These are phyloP conservation scores for Craterocephalus amniculus DNA, from an alignment of 2,797 vertebrate species.

Conservation along the genomic window DNA sequence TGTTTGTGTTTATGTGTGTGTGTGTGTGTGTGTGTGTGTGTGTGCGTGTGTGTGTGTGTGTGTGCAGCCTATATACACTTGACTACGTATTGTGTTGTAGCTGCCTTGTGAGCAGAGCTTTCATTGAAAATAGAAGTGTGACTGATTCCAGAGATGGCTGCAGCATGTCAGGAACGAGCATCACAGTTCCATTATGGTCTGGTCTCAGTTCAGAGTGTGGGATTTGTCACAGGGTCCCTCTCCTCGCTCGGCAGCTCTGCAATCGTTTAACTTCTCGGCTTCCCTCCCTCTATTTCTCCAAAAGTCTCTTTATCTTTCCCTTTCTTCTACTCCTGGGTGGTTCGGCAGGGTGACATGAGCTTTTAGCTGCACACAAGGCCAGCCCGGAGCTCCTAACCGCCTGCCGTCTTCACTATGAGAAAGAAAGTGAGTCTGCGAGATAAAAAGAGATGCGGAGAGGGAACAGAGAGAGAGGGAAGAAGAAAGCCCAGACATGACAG, in stretches of 20 bases:
- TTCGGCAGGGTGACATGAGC: conserved; percentile 74
- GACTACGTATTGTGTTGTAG: conserved; percentile 47
- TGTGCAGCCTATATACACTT: conserved; percentile 1
- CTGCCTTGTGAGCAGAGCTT: conserved; percentile 35
- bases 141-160: conserved; percentile 68
- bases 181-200: conserved; percentile 69
- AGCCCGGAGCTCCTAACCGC: conserved; percentile 56
- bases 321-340: conserved; percentile 82
- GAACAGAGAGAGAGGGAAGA: conserved; percentile 34
- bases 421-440: conserved; percentile 43
- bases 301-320: conserved; percentile 74
- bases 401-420: conserved; percentile 55
- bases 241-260: conserved; percentile 65
- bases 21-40: conserved; percentile 3
- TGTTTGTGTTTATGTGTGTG: background rate
- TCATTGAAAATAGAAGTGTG: conserved; percentile 62
- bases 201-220: conserved; percentile 71
- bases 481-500: conserved; percentile 55
- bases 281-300: conserved; percentile 59
- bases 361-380: conserved; percentile 68
- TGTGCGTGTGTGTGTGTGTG: background rate
- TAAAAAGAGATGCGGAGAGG: conserved; percentile 48
- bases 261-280: conserved; percentile 74
- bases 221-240: conserved; percentile 68
- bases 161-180: conserved; percentile 61